Base-by-base conservation (phyloP, 1,140 invertebrate genomes). In the Zaprionus vittiger region DNA sequence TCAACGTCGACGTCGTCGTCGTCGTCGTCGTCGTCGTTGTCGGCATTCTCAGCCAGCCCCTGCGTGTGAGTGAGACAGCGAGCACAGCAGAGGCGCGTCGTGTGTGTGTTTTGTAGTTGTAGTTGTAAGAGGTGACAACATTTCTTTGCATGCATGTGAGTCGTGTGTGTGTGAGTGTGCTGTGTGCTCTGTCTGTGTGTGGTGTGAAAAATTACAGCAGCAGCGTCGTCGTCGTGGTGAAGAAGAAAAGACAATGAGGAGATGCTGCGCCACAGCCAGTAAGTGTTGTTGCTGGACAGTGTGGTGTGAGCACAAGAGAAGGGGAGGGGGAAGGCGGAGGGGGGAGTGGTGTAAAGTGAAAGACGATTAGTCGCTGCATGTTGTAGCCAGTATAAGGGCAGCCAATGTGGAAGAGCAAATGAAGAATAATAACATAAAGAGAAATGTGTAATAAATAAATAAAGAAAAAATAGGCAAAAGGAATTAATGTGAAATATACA, bases 161-260 rank as follows among this genome's bases (percentile, higher is more conserved):
- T 20, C 14, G 28, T 37, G 14, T 28, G 6, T 69, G 28, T 54
- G 31, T 28, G 24, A 41, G 57, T 62, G 24, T 47, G 20, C 6
- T 37, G 56, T 52, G 20, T 31, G 56, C 24, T 37, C 28, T 49
- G 31, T 38, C 12, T 61, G 52, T 75, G 61, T 73, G 75, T 77
- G 75, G 84, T 89, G 84, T 89, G 84, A 89, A 89, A 89, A 89
- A 89, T 89, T 89, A 89, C 84, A 90, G 85, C 84, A 89, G 81
- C 81, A 76, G 85, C 75, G 47, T 31, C n/a, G 63, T 55, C 57
- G 66, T 31, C 70, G 65, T 83, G 82, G 78, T 84, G 81, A 73
- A 57, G 62, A 68, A 57, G 62, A 64, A 77, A 64, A 69, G 81
- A 81, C 76, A 81, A 75, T 73, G 66, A 74, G 78, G 65, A 70